Percentiles rank a stretch among this genome's conserved stretches.
Evolutionary conservation across 2,888 invertebrate species (phyloP).

Genomic region (Oxycera nigricornis): DNA sequence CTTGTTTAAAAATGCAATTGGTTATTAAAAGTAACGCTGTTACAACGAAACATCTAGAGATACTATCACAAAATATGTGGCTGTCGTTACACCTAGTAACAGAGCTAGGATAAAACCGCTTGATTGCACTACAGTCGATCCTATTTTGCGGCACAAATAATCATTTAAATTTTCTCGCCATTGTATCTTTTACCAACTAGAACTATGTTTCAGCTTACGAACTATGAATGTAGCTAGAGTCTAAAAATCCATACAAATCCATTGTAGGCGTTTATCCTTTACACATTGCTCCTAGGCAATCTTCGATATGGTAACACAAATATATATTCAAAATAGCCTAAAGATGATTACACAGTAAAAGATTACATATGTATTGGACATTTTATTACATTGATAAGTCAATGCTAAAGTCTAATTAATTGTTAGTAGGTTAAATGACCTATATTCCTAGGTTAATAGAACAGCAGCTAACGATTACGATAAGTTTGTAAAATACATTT

Average conservation of each 20-base stretch:
- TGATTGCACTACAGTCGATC: neutral
- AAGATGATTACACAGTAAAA: neutral
- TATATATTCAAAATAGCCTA: neutral
- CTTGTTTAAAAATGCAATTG: neutral
- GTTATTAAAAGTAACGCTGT: no score
- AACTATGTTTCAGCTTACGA: no score
- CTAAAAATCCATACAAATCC: no score
- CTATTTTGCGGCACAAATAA: neutral
- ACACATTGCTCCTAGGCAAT: slow-evolving; percentile 7
- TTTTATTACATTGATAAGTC: neutral
- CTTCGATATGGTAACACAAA: neutral
- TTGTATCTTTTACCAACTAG: no score
- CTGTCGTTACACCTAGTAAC: neutral
- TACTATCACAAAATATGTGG: neutral
- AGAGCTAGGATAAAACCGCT: neutral
- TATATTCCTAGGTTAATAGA: neutral
- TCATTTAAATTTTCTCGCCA: no score
- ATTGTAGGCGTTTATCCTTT: no score
- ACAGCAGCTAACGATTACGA: neutral
- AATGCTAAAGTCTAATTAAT: neutral
- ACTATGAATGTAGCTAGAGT: no score
- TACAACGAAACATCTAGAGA: neutral
- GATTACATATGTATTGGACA: neutral
- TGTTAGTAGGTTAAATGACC: slow-evolving; percentile 1
- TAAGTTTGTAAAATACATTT: slow-evolving; percentile 7